These are phyloP conservation scores for Melikaiella ostensackeni DNA, from an alignment of 2,888 invertebrate genomes.

Conservation along the genomic window DNA sequence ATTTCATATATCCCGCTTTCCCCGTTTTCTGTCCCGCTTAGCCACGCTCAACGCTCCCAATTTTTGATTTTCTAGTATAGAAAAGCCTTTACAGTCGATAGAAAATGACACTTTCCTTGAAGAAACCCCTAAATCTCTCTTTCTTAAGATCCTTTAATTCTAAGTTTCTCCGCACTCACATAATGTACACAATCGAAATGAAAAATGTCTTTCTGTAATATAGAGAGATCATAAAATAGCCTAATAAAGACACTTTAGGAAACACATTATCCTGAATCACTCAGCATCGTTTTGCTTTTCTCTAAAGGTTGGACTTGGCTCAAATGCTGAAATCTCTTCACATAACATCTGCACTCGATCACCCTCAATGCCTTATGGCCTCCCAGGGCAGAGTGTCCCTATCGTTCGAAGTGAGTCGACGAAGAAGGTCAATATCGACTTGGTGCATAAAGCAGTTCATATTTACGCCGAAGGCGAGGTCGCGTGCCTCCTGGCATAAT, in stretches of 20 bases:
- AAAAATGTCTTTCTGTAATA: not conserved
- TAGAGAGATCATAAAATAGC: not conserved
- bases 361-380: not conserved
- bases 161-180: not conserved
- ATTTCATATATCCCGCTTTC: too few species aligned
- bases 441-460: slow-evolving; percentile 64
- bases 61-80: too few species aligned
- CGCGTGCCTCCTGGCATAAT: slow-evolving; percentile 74
- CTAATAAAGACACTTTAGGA: not conserved
- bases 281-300: not conserved
- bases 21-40: too few species aligned
- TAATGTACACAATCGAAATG: not conserved
- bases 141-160: not conserved
- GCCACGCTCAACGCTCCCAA: too few species aligned
- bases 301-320: not conserved
- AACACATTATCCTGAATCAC: slow-evolving; percentile 6
- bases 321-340: not conserved
- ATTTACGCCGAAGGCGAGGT: slow-evolving; percentile 67
- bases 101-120: too few species aligned
- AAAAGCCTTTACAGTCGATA: too few species aligned
- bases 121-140: too few species aligned
- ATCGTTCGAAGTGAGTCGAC: slow-evolving; percentile 32
- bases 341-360: slow-evolving; percentile 33
- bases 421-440: slow-evolving; percentile 50
- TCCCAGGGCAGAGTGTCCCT: slow-evolving; percentile 19